A percentile compares a stretch with the other conserved stretches of the same genome.
Conservation (phyloP, 2,888 invertebrate species). For the Lucinisca nassula region DNA sequence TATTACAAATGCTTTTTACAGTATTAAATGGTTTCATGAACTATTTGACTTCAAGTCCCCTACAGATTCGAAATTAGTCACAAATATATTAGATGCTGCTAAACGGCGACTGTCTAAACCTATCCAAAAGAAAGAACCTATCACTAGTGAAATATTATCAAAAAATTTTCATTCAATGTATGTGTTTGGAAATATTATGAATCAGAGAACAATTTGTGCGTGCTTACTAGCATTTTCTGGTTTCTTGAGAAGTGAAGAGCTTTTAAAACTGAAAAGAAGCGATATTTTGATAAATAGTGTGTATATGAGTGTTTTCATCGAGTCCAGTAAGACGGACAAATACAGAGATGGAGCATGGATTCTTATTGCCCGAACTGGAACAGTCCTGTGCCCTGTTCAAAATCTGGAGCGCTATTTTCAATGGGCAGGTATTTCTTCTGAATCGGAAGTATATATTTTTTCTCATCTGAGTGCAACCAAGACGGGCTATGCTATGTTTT, state of each 20-base stretch:
- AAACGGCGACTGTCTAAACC: too few species aligned
- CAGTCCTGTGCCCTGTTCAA: constrained; percentile 34
- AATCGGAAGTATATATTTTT: constrained; percentile 25
- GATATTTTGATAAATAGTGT: constrained; percentile 22
- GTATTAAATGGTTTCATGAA: constrained; percentile 54
- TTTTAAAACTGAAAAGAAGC: constrained; percentile 23
- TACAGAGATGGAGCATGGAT: constrained; percentile 49
- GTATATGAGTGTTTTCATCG: constrained; percentile 38
- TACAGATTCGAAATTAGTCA: constrained; percentile 45
- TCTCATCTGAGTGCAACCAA: constrained; percentile 11
- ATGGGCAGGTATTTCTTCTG: constrained; percentile 23
- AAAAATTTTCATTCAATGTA: constrained; percentile 23
- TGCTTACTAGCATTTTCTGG: constrained; percentile 36
- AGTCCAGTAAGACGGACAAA: constrained; percentile 40
- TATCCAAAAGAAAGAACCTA: constrained; percentile 48
- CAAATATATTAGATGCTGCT: constrained; percentile 39
- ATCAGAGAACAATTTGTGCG: constrained; percentile 40
- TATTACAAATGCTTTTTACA: constrained; percentile 53
- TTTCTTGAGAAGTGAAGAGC: constrained; percentile 44
- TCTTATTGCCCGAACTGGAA: constrained; percentile 38
- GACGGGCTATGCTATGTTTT: constrained; percentile 15
- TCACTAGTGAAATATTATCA: constrained; percentile 16
- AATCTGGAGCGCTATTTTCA: constrained; percentile 35
- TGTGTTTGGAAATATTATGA: constrained; percentile 23
- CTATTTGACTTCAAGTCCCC: constrained; percentile 38